Base-by-base conservation (phyloP, 2,888 invertebrate species). In the Harpalus rufipes region DNA sequence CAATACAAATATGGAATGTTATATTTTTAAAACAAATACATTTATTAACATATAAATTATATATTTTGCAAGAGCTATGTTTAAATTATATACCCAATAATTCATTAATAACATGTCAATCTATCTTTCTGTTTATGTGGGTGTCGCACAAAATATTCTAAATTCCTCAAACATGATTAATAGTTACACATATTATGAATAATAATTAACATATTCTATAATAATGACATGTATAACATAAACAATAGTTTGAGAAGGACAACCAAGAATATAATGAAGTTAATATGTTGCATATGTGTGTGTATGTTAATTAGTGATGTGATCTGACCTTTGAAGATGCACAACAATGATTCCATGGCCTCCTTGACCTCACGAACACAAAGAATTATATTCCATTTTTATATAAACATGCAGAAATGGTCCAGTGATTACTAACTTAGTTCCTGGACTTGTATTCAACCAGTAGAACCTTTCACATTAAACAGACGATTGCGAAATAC, bases 341-440 rank as follows among this genome's bases (percentile, higher is more conserved):
- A 63, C 63, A 63, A 63, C 63, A 63, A 63, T 63, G 63, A 63
- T 63, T 63, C 21, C 63, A 63, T 63, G 21, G 63, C 63, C 63
- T 21, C 63, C 63, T 63, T 63, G 63, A 63, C 63, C 63, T 25
- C 63, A 63, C 44, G 12, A 51, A 51, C 44, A 51, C 32, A 51
- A 51, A 51, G 44, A 51, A 51, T 51, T 51, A 51, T 51, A 51
- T 51, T 51, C 44, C 44, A 51, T 51, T 51, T 51, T 51, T 51
- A 51, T 51, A 51, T 51, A 51, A 51, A 51, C 44, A 8, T 51
- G 12, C 44, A 8, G 44, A 51, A 51, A 51, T 51, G 44, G 10
- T 51, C 44, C 44, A 51, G 10, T 51, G 44, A 7, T 1, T 7
- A 51, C 44, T 32, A 32, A 32, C 32, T 32, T 32, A 32, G 32